These are phyloP conservation scores for Meteorus colon DNA, from an alignment of 2,888 invertebrate genomes.

Conservation along the genomic window DNA sequence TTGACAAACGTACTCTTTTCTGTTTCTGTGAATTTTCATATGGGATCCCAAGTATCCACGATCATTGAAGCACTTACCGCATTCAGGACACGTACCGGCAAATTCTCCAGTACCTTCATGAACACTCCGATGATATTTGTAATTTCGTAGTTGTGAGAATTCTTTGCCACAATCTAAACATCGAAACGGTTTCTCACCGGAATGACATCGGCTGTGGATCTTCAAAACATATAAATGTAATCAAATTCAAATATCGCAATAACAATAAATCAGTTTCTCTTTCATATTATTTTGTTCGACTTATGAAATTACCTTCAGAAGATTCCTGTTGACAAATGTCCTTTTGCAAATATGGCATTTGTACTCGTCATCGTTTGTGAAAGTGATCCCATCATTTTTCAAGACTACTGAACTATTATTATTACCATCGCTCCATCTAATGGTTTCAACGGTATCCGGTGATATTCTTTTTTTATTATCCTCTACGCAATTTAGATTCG, in stretches of 20 bases:
- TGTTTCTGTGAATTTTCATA: conserved; percentile 89
- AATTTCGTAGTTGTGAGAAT: conserved; percentile 88
- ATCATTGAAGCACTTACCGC: conserved; percentile 89
- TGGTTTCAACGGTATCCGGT: not conserved
- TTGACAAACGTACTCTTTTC: conserved; percentile 87
- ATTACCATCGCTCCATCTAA: conserved; percentile 60
- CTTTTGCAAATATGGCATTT: conserved; percentile 71
- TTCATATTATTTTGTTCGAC: conserved; percentile 53
- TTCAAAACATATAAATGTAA: conserved; percentile 49
- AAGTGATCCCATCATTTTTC: not conserved
- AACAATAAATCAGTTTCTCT: not conserved
- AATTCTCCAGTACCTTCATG: conserved; percentile 90
- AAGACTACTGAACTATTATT: conserved; percentile 55
- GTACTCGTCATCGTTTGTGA: conserved; percentile 54
- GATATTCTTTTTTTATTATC: not conserved
- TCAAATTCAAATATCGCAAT: not conserved
- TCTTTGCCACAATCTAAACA: conserved; percentile 87
- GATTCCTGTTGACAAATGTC: conserved; percentile 67
- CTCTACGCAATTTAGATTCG: not conserved
- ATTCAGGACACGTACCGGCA: conserved; percentile 83
- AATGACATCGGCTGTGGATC: conserved; percentile 72
- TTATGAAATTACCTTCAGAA: conserved; percentile 48
- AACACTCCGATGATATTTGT: conserved; percentile 86
- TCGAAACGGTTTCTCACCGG: conserved; percentile 78
- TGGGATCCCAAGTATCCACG: conserved; percentile 89